These are phyloP conservation scores for Hyposoter didymator DNA, from an alignment of 2,888 invertebrate species.

Conservation along the genomic window DNA sequence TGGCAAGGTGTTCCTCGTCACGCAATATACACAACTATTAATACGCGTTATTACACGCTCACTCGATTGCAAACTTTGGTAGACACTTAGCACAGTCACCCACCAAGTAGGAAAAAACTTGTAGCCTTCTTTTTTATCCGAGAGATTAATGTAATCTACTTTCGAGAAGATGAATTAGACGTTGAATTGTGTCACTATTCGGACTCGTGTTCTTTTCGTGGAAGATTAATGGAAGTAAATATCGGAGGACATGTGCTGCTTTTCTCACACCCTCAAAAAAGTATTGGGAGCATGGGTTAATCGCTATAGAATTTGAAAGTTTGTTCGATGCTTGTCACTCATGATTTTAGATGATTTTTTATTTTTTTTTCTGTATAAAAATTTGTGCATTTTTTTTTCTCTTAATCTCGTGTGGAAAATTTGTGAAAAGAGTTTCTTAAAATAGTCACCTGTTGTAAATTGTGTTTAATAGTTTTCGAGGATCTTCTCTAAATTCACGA, in stretches of 20 bases:
- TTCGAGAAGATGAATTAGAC: slow-evolving; percentile 33
- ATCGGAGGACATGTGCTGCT: background rate
- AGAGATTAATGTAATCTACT: slow-evolving; percentile 62
- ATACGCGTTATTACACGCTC: slow-evolving; percentile 48
- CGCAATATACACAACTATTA: slow-evolving; percentile 39
- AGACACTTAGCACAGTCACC: slow-evolving; percentile 5
- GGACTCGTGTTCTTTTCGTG: background rate
- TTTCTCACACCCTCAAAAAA: slow-evolving; percentile 7
- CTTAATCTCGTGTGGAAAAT: too few relatives aligned
- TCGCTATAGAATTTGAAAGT: background rate
- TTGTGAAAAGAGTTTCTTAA: too few relatives aligned
- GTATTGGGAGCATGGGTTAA: background rate
- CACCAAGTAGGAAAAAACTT: background rate
- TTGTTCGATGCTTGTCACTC: background rate
- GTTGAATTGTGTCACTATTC: slow-evolving; percentile 46
- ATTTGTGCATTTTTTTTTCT: too few relatives aligned
- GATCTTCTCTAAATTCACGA: background rate
- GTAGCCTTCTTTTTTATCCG: background rate
- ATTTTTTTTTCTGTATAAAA: too few relatives aligned
- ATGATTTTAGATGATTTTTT: too few relatives aligned
- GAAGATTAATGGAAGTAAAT: slow-evolving; percentile 39
- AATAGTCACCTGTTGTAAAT: too few relatives aligned
- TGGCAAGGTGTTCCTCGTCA: slow-evolving; percentile 4
- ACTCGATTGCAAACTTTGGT: slow-evolving; percentile 18
- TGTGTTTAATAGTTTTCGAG: too few relatives aligned